Evolutionary conservation across 2,113 vertebrate genomes (phyloP).

Genomic region (Paracanthobrama guichenoti): DNA sequence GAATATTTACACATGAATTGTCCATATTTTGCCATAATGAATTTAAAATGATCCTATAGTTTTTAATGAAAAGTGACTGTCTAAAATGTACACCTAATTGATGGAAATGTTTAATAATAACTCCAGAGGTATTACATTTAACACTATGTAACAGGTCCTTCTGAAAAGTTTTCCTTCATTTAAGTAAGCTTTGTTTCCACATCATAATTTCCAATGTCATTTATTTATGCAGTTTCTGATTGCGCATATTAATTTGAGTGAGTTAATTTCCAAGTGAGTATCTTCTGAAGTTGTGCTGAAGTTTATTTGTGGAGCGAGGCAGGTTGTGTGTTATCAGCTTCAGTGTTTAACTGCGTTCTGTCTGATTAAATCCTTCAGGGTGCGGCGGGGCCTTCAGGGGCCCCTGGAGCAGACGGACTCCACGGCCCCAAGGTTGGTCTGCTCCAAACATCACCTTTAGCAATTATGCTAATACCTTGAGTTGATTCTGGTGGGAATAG

Average conservation of each 20-base stretch:
- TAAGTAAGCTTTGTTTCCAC: too few species aligned
- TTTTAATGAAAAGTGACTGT: too few species aligned
- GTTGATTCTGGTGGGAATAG: conserved; percentile 12
- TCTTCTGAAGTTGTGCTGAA: not conserved
- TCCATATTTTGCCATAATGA: too few species aligned
- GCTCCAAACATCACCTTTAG: conserved; percentile 55
- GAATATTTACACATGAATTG: too few species aligned
- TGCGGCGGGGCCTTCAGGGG: conserved; percentile 64
- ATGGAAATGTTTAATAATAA: too few species aligned
- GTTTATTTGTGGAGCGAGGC: not conserved
- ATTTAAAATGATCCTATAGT: too few species aligned
- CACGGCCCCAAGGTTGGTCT: conserved; percentile 73
- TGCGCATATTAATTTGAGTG: not conserved
- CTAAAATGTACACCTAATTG: too few species aligned
- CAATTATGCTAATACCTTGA: conserved; percentile 66
- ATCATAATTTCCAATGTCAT: conserved; percentile 2
- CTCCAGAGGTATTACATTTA: too few species aligned
- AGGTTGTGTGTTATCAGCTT: not conserved
- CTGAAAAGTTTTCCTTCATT: too few species aligned
- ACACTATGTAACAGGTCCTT: too few species aligned
- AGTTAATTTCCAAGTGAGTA: not conserved
- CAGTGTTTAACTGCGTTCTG: conserved; percentile 35
- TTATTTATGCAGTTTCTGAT: not conserved
- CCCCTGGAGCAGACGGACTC: conserved; percentile 66
- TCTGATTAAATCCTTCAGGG: conserved; percentile 61